Conservation (phyloP, 2,888 invertebrate genomes). For the Lapara coniferarum region DNA sequence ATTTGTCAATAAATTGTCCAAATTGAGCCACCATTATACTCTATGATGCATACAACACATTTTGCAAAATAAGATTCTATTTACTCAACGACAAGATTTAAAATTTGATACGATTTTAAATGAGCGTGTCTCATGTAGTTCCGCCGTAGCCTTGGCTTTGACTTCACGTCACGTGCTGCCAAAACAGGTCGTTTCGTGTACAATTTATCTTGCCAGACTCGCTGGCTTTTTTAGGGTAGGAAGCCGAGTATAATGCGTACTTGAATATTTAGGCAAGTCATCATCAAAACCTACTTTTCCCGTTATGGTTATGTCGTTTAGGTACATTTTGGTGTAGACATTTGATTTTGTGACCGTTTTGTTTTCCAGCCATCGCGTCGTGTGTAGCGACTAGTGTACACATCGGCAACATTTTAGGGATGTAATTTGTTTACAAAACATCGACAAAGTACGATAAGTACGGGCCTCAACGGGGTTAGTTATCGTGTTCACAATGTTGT, state of each 20-base stretch:
- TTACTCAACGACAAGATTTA: constrained; percentile 19
- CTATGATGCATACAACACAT: constrained; percentile 53
- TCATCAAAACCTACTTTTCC: constrained; percentile 16
- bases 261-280: constrained; percentile 14
- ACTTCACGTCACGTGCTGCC: constrained; percentile 57
- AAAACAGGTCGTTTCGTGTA: constrained; percentile 21
- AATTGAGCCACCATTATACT: constrained; percentile 67
- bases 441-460: constrained; percentile 41
- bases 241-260: constrained; percentile 3
- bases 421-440: constrained; percentile 49
- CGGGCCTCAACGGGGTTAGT: constrained; percentile 65
- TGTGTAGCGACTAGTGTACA: not conserved
- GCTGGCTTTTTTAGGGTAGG: constrained; percentile 3
- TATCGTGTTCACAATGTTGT: constrained; percentile 52
- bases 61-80: constrained; percentile 29
- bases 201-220: constrained; percentile 21
- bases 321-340: constrained; percentile 24
- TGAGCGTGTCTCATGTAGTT: constrained; percentile 33
- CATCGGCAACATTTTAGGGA: constrained; percentile 29
- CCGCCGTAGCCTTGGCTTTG: constrained; percentile 64
- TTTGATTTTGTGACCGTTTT: not conserved
- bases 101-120: not conserved
- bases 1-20: constrained; percentile 78
- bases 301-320: constrained; percentile 22
- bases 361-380: not conserved